Conservation (phyloP, 2,113 vertebrate genomes). For the Motacilla tschutschensis region DNA sequence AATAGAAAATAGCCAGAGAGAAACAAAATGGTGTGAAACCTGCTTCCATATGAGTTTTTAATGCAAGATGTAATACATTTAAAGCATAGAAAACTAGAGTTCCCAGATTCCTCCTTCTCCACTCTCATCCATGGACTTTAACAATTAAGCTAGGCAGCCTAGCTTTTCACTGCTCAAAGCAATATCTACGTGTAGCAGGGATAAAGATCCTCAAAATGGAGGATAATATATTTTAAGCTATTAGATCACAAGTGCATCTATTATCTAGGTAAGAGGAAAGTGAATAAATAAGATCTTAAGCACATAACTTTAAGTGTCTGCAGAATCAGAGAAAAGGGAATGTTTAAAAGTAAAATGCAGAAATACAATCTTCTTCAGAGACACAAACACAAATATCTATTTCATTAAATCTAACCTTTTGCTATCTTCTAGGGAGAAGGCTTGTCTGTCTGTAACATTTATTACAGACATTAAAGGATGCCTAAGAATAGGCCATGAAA, state of each 20-base stretch:
- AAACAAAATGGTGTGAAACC: not conserved
- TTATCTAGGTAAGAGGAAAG: not conserved
- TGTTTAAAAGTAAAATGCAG: not conserved
- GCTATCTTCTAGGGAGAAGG: not conserved
- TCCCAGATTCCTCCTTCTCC: not conserved
- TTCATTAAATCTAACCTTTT: not conserved
- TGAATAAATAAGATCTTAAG: not conserved
- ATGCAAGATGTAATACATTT: not conserved
- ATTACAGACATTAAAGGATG: not conserved
- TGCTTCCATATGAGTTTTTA: not conserved
- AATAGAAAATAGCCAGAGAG: not conserved
- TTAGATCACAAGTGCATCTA: not conserved
- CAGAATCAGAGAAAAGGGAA: not conserved
- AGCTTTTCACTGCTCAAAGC: not conserved
- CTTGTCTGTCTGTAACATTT: not conserved
- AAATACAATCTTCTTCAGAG: not conserved
- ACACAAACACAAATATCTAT: accelerated
- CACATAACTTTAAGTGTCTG: not conserved
- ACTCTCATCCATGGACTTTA: not conserved
- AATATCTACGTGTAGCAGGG: not conserved
- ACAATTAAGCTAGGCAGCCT: not conserved
- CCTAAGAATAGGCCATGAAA: not conserved
- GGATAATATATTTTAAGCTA: not conserved
- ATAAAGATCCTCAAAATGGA: not conserved
- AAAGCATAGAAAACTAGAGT: not conserved